phyloP scores from a whole-genome alignment of 2,888 invertebrate genomes.

The Latheticus oryzae region DNA sequence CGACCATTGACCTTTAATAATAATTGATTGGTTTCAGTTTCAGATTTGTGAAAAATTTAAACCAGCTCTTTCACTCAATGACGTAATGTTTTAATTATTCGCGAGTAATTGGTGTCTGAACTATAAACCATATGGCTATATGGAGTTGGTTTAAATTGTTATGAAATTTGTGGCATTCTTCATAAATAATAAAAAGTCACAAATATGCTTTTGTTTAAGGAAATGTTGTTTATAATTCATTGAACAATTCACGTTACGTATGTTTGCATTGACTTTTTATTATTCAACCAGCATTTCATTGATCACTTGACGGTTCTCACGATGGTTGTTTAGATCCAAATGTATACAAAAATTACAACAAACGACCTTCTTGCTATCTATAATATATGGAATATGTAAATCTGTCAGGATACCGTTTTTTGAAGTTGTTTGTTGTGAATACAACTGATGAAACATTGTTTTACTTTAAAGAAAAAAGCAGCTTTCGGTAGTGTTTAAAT shows the following conservation, averaged over 20 bases:
- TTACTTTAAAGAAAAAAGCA: slow-evolving; percentile 13
- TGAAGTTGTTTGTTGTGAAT: neutral
- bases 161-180: slow-evolving; percentile 43
- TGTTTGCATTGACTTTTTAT: slow-evolving; percentile 49
- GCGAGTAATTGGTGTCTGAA: neutral
- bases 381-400: slow-evolving; percentile 13
- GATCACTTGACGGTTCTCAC: slow-evolving; percentile 48
- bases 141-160: slow-evolving; percentile 18
- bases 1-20: neutral
- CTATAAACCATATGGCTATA: too few species aligned
- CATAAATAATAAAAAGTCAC: slow-evolving; percentile 33
- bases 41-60: slow-evolving; percentile 4
- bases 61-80: slow-evolving; percentile 2
- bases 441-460: too few species aligned
- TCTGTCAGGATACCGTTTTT: neutral
- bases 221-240: slow-evolving; percentile 45
- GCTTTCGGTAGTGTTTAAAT: slow-evolving; percentile 22
- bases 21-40: neutral
- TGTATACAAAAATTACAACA: too few species aligned
- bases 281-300: slow-evolving; percentile 45
- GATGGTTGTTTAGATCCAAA: slow-evolving; percentile 2
- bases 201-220: too few species aligned
- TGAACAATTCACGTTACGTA: slow-evolving; percentile 40
- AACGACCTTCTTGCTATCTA: neutral
- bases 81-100: neutral